Conservation (phyloP, 1,140 invertebrate genomes). For the Venustaconcha ellipsiformis region DNA sequence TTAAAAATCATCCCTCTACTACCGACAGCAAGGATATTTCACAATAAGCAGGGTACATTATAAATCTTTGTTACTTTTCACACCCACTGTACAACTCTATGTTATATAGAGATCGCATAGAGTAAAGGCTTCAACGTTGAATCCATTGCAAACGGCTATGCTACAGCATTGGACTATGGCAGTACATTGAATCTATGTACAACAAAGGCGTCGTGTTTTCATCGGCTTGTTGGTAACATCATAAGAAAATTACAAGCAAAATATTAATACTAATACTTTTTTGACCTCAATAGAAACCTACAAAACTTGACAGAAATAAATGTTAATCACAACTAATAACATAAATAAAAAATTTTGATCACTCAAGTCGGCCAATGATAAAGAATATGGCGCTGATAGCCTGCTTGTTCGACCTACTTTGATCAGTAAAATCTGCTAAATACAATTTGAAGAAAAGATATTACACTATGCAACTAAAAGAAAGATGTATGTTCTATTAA, state of each 20-base stretch:
- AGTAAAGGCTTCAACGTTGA: slow-evolving; percentile 29
- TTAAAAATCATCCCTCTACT: slow-evolving; percentile 46
- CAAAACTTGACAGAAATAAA: too few relatives aligned
- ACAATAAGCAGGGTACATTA: slow-evolving; percentile 2
- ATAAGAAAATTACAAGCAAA: too few relatives aligned
- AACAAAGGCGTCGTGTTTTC: slow-evolving; percentile 23
- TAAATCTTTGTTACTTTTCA: slow-evolving; percentile 24
- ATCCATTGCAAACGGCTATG: not conserved
- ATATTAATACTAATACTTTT: too few relatives aligned
- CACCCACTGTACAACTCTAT: slow-evolving; percentile 37
- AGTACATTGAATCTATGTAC: slow-evolving; percentile 19
- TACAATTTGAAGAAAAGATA: not conserved
- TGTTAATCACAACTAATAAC: too few relatives aligned
- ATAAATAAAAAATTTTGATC: too few relatives aligned
- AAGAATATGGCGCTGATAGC: too few relatives aligned
- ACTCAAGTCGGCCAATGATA: too few relatives aligned
- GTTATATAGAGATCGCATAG: slow-evolving; percentile 45
- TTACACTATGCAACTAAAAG: slow-evolving; percentile 26
- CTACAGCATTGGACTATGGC: slow-evolving; percentile 34
- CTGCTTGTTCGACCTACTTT: too few relatives aligned
- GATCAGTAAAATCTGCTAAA: too few relatives aligned
- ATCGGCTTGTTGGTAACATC: too few relatives aligned
- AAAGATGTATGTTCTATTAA: slow-evolving; percentile 34
- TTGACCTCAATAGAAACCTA: too few relatives aligned
- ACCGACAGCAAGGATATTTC: slow-evolving; percentile 13